A percentile compares a stretch with the other conserved stretches of the same genome.
These are phyloP conservation scores for Silurus aristotelis DNA, from an alignment of 2,797 vertebrate species.

Conservation along the genomic window DNA sequence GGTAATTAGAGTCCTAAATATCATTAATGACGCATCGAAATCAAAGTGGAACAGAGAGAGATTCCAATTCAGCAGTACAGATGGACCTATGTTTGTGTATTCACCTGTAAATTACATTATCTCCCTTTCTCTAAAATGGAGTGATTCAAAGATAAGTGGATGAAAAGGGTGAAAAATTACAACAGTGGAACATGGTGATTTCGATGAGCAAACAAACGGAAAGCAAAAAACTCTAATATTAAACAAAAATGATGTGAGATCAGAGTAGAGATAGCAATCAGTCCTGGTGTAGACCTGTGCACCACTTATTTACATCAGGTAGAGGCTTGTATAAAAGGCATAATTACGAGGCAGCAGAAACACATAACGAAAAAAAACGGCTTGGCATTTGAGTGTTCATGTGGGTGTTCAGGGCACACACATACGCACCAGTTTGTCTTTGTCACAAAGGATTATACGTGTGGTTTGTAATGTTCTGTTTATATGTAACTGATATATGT, in stretches of 20 bases:
- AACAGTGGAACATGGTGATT: slow-evolving; percentile 12
- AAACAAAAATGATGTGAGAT: slow-evolving; percentile 8
- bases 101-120: slow-evolving; percentile 42
- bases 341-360: slow-evolving; percentile 9
- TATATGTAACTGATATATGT: neutral
- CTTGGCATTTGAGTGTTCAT: neutral
- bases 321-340: slow-evolving; percentile 10
- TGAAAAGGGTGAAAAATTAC: neutral
- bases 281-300: neutral
- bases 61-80: slow-evolving; percentile 9
- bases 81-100: slow-evolving; percentile 25
- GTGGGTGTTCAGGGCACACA: neutral
- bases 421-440: neutral
- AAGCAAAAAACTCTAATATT: neutral
- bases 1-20: slow-evolving; percentile 48
- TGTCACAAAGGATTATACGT: neutral
- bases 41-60: slow-evolving; percentile 8
- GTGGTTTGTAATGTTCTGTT: neutral
- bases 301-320: slow-evolving; percentile 20
- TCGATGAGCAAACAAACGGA: slow-evolving; percentile 28
- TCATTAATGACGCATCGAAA: slow-evolving; percentile 45
- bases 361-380: neutral
- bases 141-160: slow-evolving; percentile 37
- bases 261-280: neutral
- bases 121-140: slow-evolving; percentile 23